These are phyloP conservation scores for Hydrophis major DNA, from an alignment of 2,797 vertebrate species.

Conservation along the genomic window DNA sequence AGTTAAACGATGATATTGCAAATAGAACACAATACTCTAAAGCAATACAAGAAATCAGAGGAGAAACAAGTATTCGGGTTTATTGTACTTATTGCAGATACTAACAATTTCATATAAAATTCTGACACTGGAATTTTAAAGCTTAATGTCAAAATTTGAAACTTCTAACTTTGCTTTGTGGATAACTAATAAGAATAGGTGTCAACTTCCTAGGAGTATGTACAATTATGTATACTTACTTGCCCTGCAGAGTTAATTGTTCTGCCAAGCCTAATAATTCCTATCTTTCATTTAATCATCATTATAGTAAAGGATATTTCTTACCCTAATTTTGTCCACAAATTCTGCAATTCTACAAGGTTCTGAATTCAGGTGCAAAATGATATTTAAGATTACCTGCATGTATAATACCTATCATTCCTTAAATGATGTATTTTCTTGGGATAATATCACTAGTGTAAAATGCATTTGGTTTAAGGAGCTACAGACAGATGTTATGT, in stretches of 20 bases:
- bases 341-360: not conserved
- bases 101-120: not conserved
- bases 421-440: not conserved
- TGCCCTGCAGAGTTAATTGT: not conserved
- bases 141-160: not conserved
- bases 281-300: not conserved
- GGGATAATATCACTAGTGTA: not conserved
- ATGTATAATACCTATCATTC: not conserved
- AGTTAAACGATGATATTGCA: not conserved
- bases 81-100: not conserved
- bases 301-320: not conserved
- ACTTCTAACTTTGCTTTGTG: not conserved
- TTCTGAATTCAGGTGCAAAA: not conserved
- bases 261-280: not conserved
- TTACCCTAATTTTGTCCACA: not conserved
- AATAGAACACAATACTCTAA: not conserved
- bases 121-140: not conserved
- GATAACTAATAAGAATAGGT: not conserved
- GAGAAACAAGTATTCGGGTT: not conserved
- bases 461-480: not conserved
- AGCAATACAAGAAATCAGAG: not conserved
- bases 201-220: not conserved
- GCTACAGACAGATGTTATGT: not conserved
- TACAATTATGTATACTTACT: not conserved
- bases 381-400: not conserved